A percentile compares a stretch with the other conserved stretches of the same genome.
phyloP scores from a whole-genome alignment of 2,113 vertebrate genomes.

The Zootoca vivipara region DNA sequence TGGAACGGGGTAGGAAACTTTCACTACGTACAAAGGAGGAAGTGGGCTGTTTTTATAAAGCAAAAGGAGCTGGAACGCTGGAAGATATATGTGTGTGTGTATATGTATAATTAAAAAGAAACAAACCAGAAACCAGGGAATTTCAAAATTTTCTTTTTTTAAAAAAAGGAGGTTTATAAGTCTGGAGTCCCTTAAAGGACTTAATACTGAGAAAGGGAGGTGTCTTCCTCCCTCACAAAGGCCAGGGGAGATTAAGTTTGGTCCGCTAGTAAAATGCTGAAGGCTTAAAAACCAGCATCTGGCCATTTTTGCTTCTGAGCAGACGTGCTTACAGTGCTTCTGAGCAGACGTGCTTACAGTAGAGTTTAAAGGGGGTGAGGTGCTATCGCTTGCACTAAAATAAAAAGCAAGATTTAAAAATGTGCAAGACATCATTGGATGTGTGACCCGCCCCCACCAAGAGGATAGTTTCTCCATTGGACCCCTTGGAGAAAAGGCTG shows the following conservation, averaged over 20 bases:
- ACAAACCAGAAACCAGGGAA: neutral
- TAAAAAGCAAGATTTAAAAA: neutral
- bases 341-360: neutral
- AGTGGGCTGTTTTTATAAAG: accelerated
- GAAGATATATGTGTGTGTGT: no score
- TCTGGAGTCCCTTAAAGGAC: neutral
- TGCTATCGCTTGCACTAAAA: neutral
- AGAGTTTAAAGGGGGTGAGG: neutral
- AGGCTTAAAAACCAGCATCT: neutral
- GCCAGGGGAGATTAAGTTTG: constrained; percentile 14
- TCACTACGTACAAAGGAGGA: no score
- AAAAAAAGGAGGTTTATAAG: neutral
- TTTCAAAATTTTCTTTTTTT: neutral
- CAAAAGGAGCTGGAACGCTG: neutral
- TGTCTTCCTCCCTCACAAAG: neutral
- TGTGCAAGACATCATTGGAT: neutral
- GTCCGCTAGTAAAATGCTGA: constrained; percentile 32
- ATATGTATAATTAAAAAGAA: neutral
- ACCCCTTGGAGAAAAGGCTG: accelerated
- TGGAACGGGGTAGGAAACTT: neutral
- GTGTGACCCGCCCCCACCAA: neutral
- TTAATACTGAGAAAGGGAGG: neutral
- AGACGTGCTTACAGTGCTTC: neutral
- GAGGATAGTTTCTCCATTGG: neutral
- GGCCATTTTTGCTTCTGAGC: neutral